phyloP scores from a whole-genome alignment of 2,888 invertebrate species.

The Catocala sponsa region DNA sequence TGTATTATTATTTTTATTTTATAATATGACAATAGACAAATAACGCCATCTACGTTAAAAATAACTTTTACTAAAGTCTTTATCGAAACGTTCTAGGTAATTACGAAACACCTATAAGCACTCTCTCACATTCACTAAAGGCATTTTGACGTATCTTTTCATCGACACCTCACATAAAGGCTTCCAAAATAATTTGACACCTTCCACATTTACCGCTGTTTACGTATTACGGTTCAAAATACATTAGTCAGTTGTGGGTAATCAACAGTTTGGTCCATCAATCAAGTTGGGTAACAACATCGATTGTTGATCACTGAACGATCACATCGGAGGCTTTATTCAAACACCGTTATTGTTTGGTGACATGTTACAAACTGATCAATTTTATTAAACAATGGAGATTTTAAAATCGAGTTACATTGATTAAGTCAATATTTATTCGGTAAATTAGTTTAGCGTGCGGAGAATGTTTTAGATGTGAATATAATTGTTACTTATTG shows the following conservation, averaged over 20 bases:
- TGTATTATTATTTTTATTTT: too few species aligned
- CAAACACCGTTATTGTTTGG: conserved; percentile 43
- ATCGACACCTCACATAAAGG: background rate
- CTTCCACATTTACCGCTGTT: background rate
- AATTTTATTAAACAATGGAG: conserved; percentile 20
- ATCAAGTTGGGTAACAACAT: conserved; percentile 40
- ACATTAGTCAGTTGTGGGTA: conserved; percentile 35
- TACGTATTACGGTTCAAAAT: conserved; percentile 20
- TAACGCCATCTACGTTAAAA: too few species aligned
- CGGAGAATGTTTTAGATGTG: too few species aligned
- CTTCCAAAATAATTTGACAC: conserved; percentile 10
- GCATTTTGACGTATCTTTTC: conserved; percentile 2
- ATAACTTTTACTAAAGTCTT: too few species aligned
- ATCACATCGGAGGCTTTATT: conserved; percentile 35
- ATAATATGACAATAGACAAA: too few species aligned
- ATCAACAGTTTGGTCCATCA: conserved; percentile 52
- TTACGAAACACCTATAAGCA: too few species aligned
- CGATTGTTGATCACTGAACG: conserved; percentile 34
- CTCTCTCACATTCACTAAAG: background rate
- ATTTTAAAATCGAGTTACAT: conserved; percentile 26
- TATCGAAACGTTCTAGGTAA: too few species aligned
- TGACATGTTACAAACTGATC: conserved; percentile 28
- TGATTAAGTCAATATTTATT: background rate
- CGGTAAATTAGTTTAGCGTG: too few species aligned
- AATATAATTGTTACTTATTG: too few species aligned